These are phyloP conservation scores for Sebastes schlegelii DNA, from an alignment of 2,113 vertebrate species.

Conservation along the genomic window DNA sequence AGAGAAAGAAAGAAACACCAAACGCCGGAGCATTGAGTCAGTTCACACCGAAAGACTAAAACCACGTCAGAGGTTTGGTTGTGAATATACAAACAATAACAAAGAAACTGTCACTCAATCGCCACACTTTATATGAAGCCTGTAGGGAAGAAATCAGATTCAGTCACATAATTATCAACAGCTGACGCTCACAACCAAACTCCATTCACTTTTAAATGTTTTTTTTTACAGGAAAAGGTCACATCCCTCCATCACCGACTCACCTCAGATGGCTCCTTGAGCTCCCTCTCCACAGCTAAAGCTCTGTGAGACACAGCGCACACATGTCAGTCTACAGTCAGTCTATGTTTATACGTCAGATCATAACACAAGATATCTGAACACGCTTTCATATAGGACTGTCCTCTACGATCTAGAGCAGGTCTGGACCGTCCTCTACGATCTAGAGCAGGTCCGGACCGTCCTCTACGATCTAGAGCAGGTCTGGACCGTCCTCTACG, in stretches of 20 bases:
- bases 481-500: no score
- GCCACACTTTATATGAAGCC: slow-evolving; percentile 23
- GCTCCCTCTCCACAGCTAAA: slow-evolving; percentile 91
- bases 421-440: no score
- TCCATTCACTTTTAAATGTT: neutral
- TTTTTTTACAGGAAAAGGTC: no score
- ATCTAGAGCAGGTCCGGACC: no score
- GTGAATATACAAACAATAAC: slow-evolving; percentile 3
- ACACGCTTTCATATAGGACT: no score
- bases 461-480: no score
- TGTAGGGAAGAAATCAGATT: slow-evolving; percentile 33
- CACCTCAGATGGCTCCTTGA: slow-evolving; percentile 93
- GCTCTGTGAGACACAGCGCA: slow-evolving; percentile 89
- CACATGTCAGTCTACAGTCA: slow-evolving; percentile 7
- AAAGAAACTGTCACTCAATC: neutral
- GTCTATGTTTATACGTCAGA: no score
- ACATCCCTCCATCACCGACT: slow-evolving; percentile 66
- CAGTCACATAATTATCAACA: neutral
- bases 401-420: no score
- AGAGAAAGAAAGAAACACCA: neutral
- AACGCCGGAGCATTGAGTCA: neutral
- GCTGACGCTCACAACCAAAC: neutral
- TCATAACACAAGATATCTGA: no score
- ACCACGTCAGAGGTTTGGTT: slow-evolving; percentile 1
- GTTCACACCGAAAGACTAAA: neutral